phyloP scores from a whole-genome alignment of 2,888 invertebrate genomes.

The Campoletis raptor region DNA sequence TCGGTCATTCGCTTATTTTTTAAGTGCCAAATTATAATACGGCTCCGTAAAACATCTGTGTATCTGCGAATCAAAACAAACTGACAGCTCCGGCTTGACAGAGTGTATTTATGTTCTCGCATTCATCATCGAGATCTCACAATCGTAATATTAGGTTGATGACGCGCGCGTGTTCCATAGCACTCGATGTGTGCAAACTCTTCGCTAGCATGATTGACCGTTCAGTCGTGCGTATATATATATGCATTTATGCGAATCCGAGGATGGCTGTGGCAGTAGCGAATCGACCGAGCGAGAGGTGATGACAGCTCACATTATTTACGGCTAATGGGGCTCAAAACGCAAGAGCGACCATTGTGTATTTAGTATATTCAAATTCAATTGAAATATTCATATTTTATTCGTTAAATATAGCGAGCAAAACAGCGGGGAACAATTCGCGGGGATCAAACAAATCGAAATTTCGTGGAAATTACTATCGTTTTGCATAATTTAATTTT shows the following conservation, averaged over 20 bases:
- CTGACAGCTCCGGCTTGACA: conserved; percentile 36
- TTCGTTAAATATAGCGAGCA: background rate
- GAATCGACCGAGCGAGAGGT: conserved; percentile 63
- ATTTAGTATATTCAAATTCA: background rate
- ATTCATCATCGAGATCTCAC: conserved; percentile 52
- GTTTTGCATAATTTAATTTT: background rate
- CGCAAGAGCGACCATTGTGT: conserved; percentile 76
- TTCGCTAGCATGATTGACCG: conserved; percentile 80
- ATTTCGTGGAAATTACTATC: background rate
- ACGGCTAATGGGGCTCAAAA: conserved; percentile 81
- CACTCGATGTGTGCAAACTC: conserved; percentile 63
- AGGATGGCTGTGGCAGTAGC: conserved; percentile 21
- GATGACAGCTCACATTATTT: conserved; percentile 79
- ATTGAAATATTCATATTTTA: background rate
- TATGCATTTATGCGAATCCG: conserved; percentile 61
- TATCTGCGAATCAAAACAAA: conserved; percentile 37
- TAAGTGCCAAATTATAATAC: background rate
- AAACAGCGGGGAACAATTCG: conserved; percentile 38
- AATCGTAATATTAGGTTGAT: conserved; percentile 50
- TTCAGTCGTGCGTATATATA: conserved; percentile 70
- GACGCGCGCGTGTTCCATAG: conserved; percentile 31
- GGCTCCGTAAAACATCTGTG: background rate
- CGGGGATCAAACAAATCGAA: conserved; percentile 22
- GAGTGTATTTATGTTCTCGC: conserved; percentile 50
- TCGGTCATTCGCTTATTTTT: background rate